Percentiles rank a stretch among this genome's conserved stretches.
These are phyloP conservation scores for Passer montanus DNA, from an alignment of 2,113 vertebrate genomes.

Conservation along the genomic window DNA sequence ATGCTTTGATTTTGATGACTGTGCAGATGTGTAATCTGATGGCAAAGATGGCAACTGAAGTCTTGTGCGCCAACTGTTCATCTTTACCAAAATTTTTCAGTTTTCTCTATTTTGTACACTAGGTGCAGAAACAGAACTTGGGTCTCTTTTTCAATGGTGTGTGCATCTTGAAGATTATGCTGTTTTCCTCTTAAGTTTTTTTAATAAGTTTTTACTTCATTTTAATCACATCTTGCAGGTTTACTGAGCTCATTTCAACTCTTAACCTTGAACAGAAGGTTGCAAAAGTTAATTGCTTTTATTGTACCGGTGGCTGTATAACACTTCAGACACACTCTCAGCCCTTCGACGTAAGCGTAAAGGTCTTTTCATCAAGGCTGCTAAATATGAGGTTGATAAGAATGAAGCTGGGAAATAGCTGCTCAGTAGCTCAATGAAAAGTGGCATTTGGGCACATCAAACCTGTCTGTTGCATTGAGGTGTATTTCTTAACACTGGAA, in stretches of 20 bases:
- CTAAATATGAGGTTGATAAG: background rate
- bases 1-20: background rate
- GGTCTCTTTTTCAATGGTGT: background rate
- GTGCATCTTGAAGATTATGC: background rate
- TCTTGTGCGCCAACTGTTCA: background rate
- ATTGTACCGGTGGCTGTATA: background rate
- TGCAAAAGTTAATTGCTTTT: constrained; percentile 9
- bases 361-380: background rate
- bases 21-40: background rate
- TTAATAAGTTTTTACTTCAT: background rate
- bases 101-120: background rate
- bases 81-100: background rate
- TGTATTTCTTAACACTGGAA: fast-evolving
- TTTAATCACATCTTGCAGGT: background rate
- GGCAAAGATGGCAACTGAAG: fast-evolving
- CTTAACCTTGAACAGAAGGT: constrained; percentile 28
- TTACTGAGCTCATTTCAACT: background rate
- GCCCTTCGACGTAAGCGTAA: background rate
- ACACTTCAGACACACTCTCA: background rate
- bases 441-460: background rate
- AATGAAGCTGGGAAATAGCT: background rate
- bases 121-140: background rate
- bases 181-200: background rate
- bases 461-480: background rate
- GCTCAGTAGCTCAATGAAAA: background rate